Percentiles rank a stretch among this genome's conserved stretches.
Evolutionary conservation across 2,888 invertebrate species (phyloP).

Genomic region (Calliphora vomitoria): DNA sequence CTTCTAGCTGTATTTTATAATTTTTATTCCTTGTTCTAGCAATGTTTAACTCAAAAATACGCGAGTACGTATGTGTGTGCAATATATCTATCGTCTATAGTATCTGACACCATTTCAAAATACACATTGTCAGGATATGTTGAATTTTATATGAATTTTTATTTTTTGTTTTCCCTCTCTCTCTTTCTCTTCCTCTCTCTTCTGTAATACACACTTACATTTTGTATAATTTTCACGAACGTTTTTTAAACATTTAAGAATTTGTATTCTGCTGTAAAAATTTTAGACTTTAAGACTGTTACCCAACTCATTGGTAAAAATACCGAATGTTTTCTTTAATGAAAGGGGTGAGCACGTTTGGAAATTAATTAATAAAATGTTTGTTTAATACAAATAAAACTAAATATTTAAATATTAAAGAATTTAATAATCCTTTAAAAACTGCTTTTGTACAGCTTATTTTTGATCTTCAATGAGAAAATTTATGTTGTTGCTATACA

Average conservation of each 20-base stretch:
- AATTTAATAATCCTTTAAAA: too few relatives aligned
- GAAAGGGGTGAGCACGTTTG: not conserved
- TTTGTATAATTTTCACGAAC: slow-evolving; percentile 40
- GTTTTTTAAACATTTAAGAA: slow-evolving; percentile 23
- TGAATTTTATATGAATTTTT: slow-evolving; percentile 61
- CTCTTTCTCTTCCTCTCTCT: not conserved
- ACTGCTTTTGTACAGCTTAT: too few relatives aligned
- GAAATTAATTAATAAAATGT: too few relatives aligned
- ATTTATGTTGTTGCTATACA: too few relatives aligned
- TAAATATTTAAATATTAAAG: too few relatives aligned
- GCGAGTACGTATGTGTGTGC: slow-evolving; percentile 32
- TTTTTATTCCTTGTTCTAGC: slow-evolving; percentile 20
- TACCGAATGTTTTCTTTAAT: not conserved
- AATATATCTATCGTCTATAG: slow-evolving; percentile 55
- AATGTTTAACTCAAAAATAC: slow-evolving; percentile 45
- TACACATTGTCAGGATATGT: slow-evolving; percentile 59
- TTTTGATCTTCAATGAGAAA: too few relatives aligned
- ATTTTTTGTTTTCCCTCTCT: slow-evolving; percentile 23
- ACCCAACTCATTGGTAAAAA: not conserved
- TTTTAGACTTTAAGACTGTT: slow-evolving; percentile 19
- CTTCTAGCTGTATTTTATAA: not conserved
- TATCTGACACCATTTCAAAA: slow-evolving; percentile 65
- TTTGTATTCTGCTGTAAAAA: slow-evolving; percentile 16
- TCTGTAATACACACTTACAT: not conserved
- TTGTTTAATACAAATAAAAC: too few relatives aligned